Percentiles rank a stretch among this genome's conserved stretches.
phyloP scores from a whole-genome alignment of 1,140 invertebrate genomes.

The Aphelinus atriplicis region DNA sequence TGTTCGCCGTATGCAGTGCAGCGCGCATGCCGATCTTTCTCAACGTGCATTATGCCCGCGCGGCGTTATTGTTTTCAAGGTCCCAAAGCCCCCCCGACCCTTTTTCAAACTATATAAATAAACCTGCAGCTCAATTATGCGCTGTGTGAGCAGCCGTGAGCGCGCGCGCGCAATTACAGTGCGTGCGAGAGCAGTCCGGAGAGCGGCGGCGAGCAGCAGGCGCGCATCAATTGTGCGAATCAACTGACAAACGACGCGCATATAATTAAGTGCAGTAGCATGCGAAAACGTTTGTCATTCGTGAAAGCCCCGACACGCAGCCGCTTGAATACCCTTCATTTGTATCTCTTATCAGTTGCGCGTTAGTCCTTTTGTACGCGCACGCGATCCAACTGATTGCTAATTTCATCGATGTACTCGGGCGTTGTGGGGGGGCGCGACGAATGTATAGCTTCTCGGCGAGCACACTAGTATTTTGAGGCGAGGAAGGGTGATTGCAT shows the following conservation, averaged over 20 bases:
- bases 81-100: constrained; percentile 4
- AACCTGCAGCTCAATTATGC: constrained; percentile 29
- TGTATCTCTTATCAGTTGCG: background rate
- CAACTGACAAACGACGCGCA: constrained; percentile 28
- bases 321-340: constrained; percentile 2
- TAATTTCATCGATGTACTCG: too few species aligned
- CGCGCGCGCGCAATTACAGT: constrained; percentile 7
- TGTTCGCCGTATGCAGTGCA: background rate
- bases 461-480: too few species aligned
- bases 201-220: too few species aligned
- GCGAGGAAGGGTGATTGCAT: background rate
- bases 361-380: too few species aligned
- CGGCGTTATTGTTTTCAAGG: constrained; percentile 31
- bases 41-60: background rate
- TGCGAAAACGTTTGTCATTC: constrained; percentile 21
- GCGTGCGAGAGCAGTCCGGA: background rate
- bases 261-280: constrained; percentile 18
- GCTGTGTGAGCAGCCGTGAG: too few species aligned
- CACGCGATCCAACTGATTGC: too few species aligned
- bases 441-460: too few species aligned
- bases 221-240: constrained; percentile 34
- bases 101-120: constrained; percentile 36
- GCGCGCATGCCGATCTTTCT: constrained; percentile 16
- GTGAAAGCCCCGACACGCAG: background rate
- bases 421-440: too few species aligned